Conservation (phyloP, 1,140 invertebrate species). For the Drosophila lacteicornis region DNA sequence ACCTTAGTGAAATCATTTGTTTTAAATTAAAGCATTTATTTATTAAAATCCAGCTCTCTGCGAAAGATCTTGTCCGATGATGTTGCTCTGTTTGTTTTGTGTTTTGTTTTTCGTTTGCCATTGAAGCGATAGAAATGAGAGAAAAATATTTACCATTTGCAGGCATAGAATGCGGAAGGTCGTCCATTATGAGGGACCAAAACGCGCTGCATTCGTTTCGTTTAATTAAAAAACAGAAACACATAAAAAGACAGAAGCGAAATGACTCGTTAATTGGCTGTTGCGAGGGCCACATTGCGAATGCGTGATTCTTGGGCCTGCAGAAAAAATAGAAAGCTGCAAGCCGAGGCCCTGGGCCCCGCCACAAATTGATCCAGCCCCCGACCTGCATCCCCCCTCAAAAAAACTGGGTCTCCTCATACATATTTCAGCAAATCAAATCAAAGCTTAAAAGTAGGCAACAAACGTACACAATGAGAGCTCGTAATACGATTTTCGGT, state of each 20-base stretch:
- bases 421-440: slow-evolving; percentile 52
- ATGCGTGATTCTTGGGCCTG: slow-evolving; percentile 39
- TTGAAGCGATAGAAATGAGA: slow-evolving; percentile 29
- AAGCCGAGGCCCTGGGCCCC: slow-evolving; percentile 15
- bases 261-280: slow-evolving; percentile 66
- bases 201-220: slow-evolving; percentile 53
- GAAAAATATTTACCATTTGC: slow-evolving; percentile 30
- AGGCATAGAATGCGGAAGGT: slow-evolving; percentile 27
- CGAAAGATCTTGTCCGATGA: slow-evolving; percentile 35
- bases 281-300: slow-evolving; percentile 24
- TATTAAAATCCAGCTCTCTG: background rate
- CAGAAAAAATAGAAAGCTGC: slow-evolving; percentile 21
- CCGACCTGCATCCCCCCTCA: background rate
- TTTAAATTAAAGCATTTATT: background rate
- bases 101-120: slow-evolving; percentile 18
- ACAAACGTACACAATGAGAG: slow-evolving; percentile 41
- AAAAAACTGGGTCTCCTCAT: slow-evolving; percentile 23
- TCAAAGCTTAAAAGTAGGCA: slow-evolving; percentile 66
- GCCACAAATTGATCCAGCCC: slow-evolving; percentile 38
- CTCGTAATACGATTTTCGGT: slow-evolving; percentile 52
- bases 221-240: slow-evolving; percentile 66
- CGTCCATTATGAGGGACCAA: slow-evolving; percentile 26
- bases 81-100: slow-evolving; percentile 15
- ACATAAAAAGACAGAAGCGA: slow-evolving; percentile 18
- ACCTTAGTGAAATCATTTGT: background rate